Evolutionary conservation across 2,113 vertebrate species (phyloP).

Genomic region (Erythrocebus patas): DNA sequence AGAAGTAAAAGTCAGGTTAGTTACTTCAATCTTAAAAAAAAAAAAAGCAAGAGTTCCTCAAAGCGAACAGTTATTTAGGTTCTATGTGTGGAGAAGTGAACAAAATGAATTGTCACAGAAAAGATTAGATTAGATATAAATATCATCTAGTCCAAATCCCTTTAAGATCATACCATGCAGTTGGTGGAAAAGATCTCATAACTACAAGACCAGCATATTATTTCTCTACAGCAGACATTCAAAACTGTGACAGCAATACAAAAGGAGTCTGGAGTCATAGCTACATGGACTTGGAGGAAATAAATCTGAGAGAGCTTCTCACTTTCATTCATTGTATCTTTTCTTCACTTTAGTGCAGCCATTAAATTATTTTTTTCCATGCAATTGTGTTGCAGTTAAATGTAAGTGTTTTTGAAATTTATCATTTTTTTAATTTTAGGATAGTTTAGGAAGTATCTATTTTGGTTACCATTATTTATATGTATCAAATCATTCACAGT

Average conservation of each 20-base stretch:
- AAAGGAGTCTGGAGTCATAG: neutral
- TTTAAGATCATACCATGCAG: constrained; percentile 17
- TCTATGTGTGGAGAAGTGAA: neutral
- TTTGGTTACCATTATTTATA: neutral
- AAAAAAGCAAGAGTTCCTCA: neutral
- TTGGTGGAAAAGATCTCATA: neutral
- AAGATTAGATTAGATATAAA: constrained; percentile 24
- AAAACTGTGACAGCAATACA: neutral
- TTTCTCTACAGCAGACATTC: constrained; percentile 37
- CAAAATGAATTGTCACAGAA: constrained; percentile 21
- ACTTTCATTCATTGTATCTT: neutral
- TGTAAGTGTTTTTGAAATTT: neutral
- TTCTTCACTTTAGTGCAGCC: neutral
- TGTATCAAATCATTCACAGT: neutral
- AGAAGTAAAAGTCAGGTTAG: constrained; percentile 16
- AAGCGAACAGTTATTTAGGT: neutral
- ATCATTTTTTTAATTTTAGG: neutral
- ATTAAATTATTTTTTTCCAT: neutral
- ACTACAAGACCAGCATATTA: constrained; percentile 8
- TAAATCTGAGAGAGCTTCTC: neutral
- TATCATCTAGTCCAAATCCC: neutral
- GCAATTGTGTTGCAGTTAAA: neutral
- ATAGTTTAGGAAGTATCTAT: neutral
- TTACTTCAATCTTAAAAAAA: neutral
- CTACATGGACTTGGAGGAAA: neutral